Base-by-base conservation (phyloP, 1,140 invertebrate species). In the Notospermus geniculatus region DNA sequence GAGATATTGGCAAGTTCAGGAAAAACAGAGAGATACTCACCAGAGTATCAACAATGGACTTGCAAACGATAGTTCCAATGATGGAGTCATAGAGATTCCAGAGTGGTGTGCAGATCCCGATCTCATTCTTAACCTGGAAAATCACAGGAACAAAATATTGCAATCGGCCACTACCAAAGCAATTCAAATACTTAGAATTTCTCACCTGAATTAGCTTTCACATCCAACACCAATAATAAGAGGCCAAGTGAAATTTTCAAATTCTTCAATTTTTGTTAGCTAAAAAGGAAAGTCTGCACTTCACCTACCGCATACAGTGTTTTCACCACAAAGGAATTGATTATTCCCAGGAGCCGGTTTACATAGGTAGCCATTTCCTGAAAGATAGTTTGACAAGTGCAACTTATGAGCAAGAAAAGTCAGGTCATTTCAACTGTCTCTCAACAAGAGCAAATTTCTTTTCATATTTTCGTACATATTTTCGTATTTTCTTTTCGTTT, bases 11-110 rank as follows among this genome's bases (percentile, higher is more conserved):
- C 32, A 15, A 4, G 15, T 36, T 36, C 5, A 15, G n/a, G n/a
- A n/a, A n/a, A n/a, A n/a, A n/a, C n/a, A n/a, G n/a, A n/a, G n/a
- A n/a, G n/a, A n/a, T 53, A 64, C 69, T 63, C 56, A 71, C 70
- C 54, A 71, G 60, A 1, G 65, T 41, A 54, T 71, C 70, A 0
- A 71, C 61, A 29, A 59, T 67, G 56, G 69, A 71, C 17, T 62
- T 43, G 46, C 70, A 71, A 1, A 71, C n/a, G 0, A 64, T 57
- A 13, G 63, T 57, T 4, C 63, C 52, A 13, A 71, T 17, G 29
- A 71, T 54, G 7, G 64, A 67, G 52, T 65, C 32, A 53, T 69
- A 71, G 9, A 69, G 43, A 54, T 69, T 71, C 62, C 65, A 71
- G 9, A 71, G n/a, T 1, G 70, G 70, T 19, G 62, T 64, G 54